Conservation (phyloP, 2,888 invertebrate species). For the Neoscelio sp. region DNA sequence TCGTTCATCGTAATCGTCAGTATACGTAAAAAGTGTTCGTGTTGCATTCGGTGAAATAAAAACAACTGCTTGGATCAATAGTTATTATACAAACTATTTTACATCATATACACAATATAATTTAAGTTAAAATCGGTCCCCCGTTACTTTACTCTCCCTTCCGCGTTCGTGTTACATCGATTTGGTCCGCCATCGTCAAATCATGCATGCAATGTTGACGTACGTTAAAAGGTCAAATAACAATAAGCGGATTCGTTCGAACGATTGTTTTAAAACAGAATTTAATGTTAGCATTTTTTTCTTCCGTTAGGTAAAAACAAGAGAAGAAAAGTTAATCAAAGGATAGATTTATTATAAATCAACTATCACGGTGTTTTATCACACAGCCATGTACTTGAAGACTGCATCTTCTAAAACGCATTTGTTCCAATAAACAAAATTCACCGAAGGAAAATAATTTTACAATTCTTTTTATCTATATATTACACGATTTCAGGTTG, state of each 20-base stretch:
- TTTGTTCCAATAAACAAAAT: slow-evolving; percentile 42
- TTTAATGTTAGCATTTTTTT: background rate
- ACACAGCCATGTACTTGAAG: slow-evolving; percentile 62
- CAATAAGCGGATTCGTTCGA: background rate
- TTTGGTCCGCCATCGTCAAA: slow-evolving; percentile 19
- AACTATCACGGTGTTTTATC: slow-evolving; percentile 60
- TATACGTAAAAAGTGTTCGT: background rate
- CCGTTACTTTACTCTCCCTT: slow-evolving; percentile 21
- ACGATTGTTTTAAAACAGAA: background rate
- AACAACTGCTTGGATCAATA: background rate
- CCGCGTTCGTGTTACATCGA: slow-evolving; percentile 11
- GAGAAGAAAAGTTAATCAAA: slow-evolving; percentile 21
- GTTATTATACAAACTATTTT: slow-evolving; percentile 27
- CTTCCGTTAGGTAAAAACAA: slow-evolving; percentile 8
- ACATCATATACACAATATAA: slow-evolving; percentile 32
- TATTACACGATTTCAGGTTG: slow-evolving; percentile 80
- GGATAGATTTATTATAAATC: slow-evolving; percentile 45
- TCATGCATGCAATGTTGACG: too few relatives aligned
- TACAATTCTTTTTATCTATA: slow-evolving; percentile 41
- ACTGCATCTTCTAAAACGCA: slow-evolving; percentile 46
- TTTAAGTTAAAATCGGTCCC: slow-evolving; percentile 18
- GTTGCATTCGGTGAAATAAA: background rate
- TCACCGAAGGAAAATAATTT: slow-evolving; percentile 24
- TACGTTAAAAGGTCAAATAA: too few relatives aligned
- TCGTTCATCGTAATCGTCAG: background rate